phyloP scores from a whole-genome alignment of 2,888 invertebrate species.

The Drosophila eohydei region DNA sequence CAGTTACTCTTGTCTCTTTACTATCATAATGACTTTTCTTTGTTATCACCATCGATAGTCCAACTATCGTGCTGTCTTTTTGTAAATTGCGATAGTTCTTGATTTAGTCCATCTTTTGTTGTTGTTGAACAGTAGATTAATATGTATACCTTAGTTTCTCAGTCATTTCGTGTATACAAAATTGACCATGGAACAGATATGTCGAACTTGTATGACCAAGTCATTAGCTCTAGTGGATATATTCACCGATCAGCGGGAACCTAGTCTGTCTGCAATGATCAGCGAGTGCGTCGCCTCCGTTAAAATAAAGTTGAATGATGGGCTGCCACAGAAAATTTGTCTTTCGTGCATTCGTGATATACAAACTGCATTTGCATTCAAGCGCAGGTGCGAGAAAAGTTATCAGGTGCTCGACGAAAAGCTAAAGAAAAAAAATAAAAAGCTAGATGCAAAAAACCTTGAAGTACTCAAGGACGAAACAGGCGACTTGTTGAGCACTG shows the following conservation, averaged over 20 bases:
- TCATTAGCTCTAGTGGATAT: conserved; percentile 39
- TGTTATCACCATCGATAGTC: not conserved
- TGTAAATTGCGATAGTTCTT: not conserved
- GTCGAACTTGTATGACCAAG: conserved; percentile 45
- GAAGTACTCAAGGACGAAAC: conserved; percentile 1
- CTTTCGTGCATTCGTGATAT: conserved; percentile 37
- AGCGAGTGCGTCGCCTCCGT: conserved; percentile 30
- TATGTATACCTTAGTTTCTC: not conserved
- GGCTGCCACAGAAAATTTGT: conserved; percentile 40
- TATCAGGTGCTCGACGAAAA: conserved; percentile 15
- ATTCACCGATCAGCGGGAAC: conserved; percentile 39
- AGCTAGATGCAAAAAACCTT: not conserved
- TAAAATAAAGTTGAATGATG: conserved; percentile 28
- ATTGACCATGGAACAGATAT: conserved; percentile 34
- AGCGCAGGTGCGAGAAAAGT: conserved; percentile 38
- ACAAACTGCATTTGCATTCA: conserved; percentile 43
- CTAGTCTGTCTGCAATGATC: conserved; percentile 34
- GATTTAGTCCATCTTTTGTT: conserved; percentile 17
- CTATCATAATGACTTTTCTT: not conserved
- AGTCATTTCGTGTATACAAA: not conserved
- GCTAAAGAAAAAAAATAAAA: not conserved
- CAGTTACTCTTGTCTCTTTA: not conserved
- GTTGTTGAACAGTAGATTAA: conserved; percentile 3
- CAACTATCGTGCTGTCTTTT: not conserved
- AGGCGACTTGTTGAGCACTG: not conserved